Evolutionary conservation across 2,113 vertebrate genomes (phyloP), one percentile per base, ranked within the genome.

Genomic region (Psilopsiagon aurifrons): DNA sequence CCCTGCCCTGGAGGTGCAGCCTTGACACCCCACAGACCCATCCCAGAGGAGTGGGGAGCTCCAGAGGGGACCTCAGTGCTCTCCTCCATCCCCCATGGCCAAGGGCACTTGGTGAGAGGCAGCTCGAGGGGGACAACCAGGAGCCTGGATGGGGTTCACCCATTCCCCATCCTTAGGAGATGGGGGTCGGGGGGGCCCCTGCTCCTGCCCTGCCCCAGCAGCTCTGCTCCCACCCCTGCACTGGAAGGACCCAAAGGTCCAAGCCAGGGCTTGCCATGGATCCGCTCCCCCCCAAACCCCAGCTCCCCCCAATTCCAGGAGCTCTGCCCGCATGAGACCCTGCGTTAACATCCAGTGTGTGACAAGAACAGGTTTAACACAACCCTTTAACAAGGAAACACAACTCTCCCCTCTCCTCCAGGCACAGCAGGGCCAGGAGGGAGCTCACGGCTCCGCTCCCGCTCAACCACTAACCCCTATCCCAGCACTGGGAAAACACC

Each of bases 271-370:
- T 54, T 5, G 6, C 10, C 5, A 2, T 9, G 25, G 35, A n/a
- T n/a, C 57, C 5, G 2, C 19, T 31, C 23, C 10, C 16, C 6
- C 28, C 46, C 23, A 17, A 2, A 14, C 23, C 1, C 0, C 12
- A 23, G 18, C 17, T 55, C 19, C 24, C 27, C n/a, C 54, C 54
- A 0, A 1, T 18, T 7, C 80, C 2, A 1, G n/a, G 15, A 29
- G 62, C 84, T 51, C 25, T 1, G 17, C 51, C 54, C 5, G 17
- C 1, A 4, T 20, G 3, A 18, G 39, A 68, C 31, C 59, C 70
- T 43, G 5, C 59, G 7, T 52, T 5, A 19, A n/a, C 2, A 78
- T 3, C 44, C 86, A 70, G 37, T 2, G 1, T 2, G 0, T 2
- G 39, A 41, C 39, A 15, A 52, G 10, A 49, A 23, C 37, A 23